Base-by-base conservation (phyloP, 2,113 vertebrate genomes). In the Zosterops pallidus region DNA sequence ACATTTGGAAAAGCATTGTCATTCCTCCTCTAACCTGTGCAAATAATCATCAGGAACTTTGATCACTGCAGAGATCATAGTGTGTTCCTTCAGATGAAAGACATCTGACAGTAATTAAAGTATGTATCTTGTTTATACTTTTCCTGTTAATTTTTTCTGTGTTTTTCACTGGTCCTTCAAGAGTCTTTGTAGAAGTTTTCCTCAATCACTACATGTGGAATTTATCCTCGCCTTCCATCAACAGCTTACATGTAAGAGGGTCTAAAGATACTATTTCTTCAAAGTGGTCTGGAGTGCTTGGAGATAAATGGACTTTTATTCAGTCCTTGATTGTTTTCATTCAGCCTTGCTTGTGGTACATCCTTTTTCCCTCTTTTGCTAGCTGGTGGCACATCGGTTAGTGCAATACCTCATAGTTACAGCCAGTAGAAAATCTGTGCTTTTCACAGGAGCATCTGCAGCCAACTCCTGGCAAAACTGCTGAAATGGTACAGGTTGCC, bases 41-140 rank as follows among this genome's bases (percentile, higher is more conserved):
- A 95, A 96, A 92, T 97, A 92, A 96, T 89, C 67, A 92, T 86
- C 47, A 93, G 56, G 46, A 94, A 80, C 95, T 95, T 96, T 91
- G 95, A 95, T 97, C 84, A 64, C 67, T 83, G 41, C 56, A 55
- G 86, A 89, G 59, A 57, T 53, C 3, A 3, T 55, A 42, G 5
- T 16, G 65, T 95, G 49, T 85, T 90, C 55, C 33, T 94, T 86
- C 69, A 95, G 67, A 94, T 75, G 52, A 96, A 96, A 95, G 77
- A 60, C 41, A 89, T 57, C 72, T 90, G 74, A 92, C 90, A 53
- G 29, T 77, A 86, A 87, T 86, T 94, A 52, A 39, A 47, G 65
- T 87, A 47, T n/a, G 25, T 82, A 65, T 76, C 49, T 95, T 94
- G 55, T 86, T 92, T 96, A 92, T 92, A 92, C 91, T 79, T 89